Base-by-base conservation (phyloP, 2,888 invertebrate species). In the Nemotelus nigrinus region DNA sequence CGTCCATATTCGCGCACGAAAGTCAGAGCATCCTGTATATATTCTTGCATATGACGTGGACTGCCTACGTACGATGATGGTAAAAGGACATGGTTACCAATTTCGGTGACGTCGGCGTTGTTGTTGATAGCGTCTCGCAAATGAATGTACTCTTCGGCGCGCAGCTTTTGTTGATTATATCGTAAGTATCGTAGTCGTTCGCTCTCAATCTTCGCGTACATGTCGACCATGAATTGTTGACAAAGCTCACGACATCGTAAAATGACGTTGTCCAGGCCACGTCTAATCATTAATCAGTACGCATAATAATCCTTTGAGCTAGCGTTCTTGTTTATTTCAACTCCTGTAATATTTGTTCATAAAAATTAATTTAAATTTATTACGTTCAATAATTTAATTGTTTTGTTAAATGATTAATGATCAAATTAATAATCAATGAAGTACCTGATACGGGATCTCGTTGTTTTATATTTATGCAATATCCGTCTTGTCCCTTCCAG, bases 401-500 rank as follows among this genome's bases (percentile, higher is more conserved):
- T 5, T 25, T 58, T 58, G 58, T 58, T 25, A 58, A 58, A 58
- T 58, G 25, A 58, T 8, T 58, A 71, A 25, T 71, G 50, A 71
- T 53, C 43, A 71, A 50, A 55, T 55, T 71, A 57, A 77, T 65
- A 44, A 64, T 78, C 25, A 78, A 77, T 77, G 64, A 70, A 55
- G 64, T 77, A 78, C 7, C 58, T 58, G 58, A n/a, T 58, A 58
- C 58, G 58, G 58, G 25, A 58, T 58, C 58, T 58, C 25, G 58
- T 58, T 58, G 58, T 58, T 58, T 58, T n/a, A 82, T 80, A 48
- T 80, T 80, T 57, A 82, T 58, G 78, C 78, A 74, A 80, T 82
- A 82, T 79, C 81, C 82, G 67, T 81, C 81, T 78, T 81, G 78
- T 79, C 82, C 81, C 78, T 81, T 79, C 81, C 82, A 82, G 76